Percentiles rank a stretch among this genome's conserved stretches.
Conservation (phyloP, 2,797 vertebrate species). For the Sardinella longiceps region DNA sequence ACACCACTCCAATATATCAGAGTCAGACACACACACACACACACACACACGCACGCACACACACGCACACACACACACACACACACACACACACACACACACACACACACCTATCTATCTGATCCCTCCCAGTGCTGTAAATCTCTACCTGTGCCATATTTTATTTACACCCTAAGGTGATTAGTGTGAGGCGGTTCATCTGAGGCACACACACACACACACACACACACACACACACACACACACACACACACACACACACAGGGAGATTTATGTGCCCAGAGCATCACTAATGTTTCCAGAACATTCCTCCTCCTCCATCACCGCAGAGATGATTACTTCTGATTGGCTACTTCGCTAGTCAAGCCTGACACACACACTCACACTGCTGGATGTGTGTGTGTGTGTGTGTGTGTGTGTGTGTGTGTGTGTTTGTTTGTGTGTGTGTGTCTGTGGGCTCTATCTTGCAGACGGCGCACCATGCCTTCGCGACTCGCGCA, state of each 20-base stretch:
- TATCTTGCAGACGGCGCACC: too few relatives aligned
- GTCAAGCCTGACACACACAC: background rate
- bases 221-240: background rate
- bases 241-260: background rate
- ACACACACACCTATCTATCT: background rate
- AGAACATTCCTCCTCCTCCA: background rate
- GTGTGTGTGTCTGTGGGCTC: too few relatives aligned
- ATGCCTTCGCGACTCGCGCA: too few relatives aligned
- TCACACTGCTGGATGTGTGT: background rate
- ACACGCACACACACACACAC: background rate
- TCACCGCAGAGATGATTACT: conserved; percentile 15
- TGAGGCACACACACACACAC: background rate
- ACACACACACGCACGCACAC: background rate
- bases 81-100: background rate
- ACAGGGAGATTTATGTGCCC: conserved; percentile 15
- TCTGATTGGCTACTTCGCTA: background rate
- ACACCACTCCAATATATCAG: background rate
- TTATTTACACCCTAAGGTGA: conserved; percentile 16
- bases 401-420: too few relatives aligned
- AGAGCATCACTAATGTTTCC: background rate
- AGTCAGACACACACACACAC: background rate
- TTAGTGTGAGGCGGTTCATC: conserved; percentile 22
- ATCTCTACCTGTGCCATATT: conserved; percentile 16
- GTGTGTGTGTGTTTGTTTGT: too few relatives aligned
- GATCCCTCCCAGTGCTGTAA: background rate